phyloP scores from a whole-genome alignment of 2,113 vertebrate genomes.

The Boulengeromyrus knoepffleri region DNA sequence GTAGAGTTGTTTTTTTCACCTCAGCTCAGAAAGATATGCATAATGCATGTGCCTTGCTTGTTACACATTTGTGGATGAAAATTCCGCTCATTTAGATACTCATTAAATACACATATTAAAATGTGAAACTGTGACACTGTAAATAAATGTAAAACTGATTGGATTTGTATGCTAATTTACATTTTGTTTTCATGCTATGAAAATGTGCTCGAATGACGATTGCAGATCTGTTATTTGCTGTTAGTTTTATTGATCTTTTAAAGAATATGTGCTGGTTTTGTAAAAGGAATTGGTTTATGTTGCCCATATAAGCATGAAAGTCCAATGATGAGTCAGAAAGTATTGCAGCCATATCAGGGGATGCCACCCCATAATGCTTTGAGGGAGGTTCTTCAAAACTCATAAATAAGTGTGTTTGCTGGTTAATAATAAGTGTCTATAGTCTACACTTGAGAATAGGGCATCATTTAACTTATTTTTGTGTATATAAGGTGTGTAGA shows the following conservation, averaged over 20 bases:
- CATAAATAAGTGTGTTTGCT: neutral
- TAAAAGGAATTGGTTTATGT: neutral
- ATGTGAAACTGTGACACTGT: neutral
- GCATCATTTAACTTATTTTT: neutral
- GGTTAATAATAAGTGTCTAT: neutral
- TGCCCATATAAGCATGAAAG: neutral
- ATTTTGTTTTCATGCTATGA: neutral
- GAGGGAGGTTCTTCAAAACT: neutral
- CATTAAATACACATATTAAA: slow-evolving; percentile 11
- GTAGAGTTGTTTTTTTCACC: neutral
- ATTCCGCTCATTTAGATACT: neutral
- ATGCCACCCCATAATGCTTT: neutral
- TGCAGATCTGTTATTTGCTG: neutral
- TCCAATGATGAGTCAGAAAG: neutral
- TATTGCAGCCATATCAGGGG: neutral
- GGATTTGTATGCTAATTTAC: neutral
- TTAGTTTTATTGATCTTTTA: neutral
- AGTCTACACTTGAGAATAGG: neutral
- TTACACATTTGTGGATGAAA: neutral
- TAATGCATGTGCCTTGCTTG: neutral
- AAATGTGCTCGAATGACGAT: neutral
- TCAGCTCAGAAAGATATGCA: neutral
- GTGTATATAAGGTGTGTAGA: neutral
- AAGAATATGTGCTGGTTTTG: neutral
- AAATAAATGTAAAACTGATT: neutral